Evolutionary conservation across 2,113 vertebrate genomes (phyloP), one percentile per base, ranked within the genome.

Genomic region (Crotalus tigris): DNA sequence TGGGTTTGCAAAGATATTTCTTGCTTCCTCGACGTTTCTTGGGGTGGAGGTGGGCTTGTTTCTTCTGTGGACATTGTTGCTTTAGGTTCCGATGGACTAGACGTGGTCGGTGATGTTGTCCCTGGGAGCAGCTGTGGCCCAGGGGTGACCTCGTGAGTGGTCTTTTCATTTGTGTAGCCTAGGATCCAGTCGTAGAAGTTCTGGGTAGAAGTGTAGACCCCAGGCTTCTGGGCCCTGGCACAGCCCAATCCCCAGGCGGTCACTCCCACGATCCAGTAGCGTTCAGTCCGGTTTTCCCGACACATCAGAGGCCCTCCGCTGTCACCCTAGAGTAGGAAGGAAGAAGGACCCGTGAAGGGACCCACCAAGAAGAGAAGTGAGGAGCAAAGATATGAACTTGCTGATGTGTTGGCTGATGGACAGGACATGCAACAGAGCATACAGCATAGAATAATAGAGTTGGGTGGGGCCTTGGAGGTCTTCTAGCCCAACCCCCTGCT

Each of bases 291-390:
- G 55, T 95, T 95, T 26, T 97, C 97, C 95, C 95, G 97, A 95
- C 98, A 98, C 96, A 98, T 97, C 90, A 98, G 96, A 26, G 98
- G 98, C 13, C 98, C 98, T 0, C 98, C 98, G 2, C 98, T 98
- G 96, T 98, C 98, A 17, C 98, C 98, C 98, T 98, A 93, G 86
- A 91, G 44, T 17, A 23, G 44, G 44, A 44, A 44, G 59, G 39
- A 29, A 86, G 69, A 53, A 7, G 53, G 1, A 21, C 0, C 9
- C 17, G 11, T 64, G 29, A 44, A 81, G 33, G 69, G 33, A 5
- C 33, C 54, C 3, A 10, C 17, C 1, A n/a, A 3, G 15, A 44
- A 11, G 64, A 23, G 10, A 1, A 10, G 89, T 19, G 13, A 33
- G n/a, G 13, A 57, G 2, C 8, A 9, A 21, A 15, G 11, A 3